Base-by-base conservation (phyloP, 2,888 invertebrate genomes). In the Tenthredo amoena region DNA sequence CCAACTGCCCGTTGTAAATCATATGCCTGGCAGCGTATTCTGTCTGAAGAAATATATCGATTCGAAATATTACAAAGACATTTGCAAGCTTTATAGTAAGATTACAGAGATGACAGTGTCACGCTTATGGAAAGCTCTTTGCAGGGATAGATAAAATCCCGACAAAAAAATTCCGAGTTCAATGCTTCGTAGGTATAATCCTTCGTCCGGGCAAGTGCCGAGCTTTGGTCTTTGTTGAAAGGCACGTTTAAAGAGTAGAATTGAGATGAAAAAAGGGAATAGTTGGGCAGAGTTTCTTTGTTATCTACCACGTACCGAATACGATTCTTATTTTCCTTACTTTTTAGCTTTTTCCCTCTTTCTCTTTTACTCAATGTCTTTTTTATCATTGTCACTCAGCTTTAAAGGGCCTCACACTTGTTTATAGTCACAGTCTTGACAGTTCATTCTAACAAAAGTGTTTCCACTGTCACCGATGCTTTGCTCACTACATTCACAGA, bases 311-410 rank as follows among this genome's bases (percentile, higher is more conserved):
- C 40, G 34, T 77, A 31, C 18, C 18, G 34, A 62, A 62, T 40
- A 65, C 15, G 40, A 62, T 62, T 81, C 34, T 37, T 37, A 12
- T 81, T 81, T 62, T 40, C 37, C 18, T 62, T 87, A 87, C 87
- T 88, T 89, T 87, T 74, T 26, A 7, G 3, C n/a, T 34, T 68
- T 68, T 68, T 68, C 87, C 88, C 88, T 87, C 88, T 85, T 88
- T 88, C 86, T 88, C 88, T 88, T 86, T 87, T 82, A 47, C 47
- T 68, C 34, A 31, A 68, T 62, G 26, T 62, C 26, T 62, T 62
- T 62, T 62, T 62, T 12, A 26, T 26, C 62, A 26, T 62, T 62
- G 62, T 62, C 62, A 62, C 12, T 62, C 62, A 26, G 62, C 62
- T 62, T 62, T 62, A 62, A 26, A 62, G 62, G 12, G 26, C 26